phyloP scores from a whole-genome alignment of 1,140 invertebrate species.

The Hyles euphorbiae region DNA sequence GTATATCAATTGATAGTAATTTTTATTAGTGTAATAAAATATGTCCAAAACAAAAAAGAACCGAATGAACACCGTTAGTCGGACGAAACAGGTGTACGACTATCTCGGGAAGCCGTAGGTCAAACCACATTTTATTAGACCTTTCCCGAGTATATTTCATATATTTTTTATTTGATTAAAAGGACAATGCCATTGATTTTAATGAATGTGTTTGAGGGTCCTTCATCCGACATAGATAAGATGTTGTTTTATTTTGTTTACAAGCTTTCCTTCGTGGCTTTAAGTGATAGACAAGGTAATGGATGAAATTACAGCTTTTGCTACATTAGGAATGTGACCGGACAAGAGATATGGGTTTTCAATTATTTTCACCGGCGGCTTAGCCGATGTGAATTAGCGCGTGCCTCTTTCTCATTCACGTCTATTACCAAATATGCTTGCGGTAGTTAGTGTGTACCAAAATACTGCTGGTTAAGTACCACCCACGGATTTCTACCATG shows the following conservation, averaged over 20 bases:
- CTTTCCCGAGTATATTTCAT: not conserved
- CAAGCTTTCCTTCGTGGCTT: no score
- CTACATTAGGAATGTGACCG: no score
- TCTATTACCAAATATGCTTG: constrained; percentile 39
- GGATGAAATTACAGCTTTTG: no score
- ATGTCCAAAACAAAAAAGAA: constrained; percentile 22
- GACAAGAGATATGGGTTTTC: no score
- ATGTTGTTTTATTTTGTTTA: no score
- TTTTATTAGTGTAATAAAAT: constrained; percentile 28
- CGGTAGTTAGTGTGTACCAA: constrained; percentile 34
- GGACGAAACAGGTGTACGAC: constrained; percentile 19
- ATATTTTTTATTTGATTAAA: not conserved
- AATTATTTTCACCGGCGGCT: no score
- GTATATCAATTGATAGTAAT: constrained; percentile 9
- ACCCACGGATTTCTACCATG: constrained; percentile 61
- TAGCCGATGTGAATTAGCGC: not conserved
- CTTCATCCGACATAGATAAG: no score
- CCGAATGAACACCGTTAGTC: constrained; percentile 24
- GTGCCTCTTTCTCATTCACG: constrained; percentile 21
- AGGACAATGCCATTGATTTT: no score
- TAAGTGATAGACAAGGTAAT: no score
- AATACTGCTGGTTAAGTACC: constrained; percentile 53
- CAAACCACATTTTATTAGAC: constrained; percentile 4
- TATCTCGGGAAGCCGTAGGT: constrained; percentile 11
- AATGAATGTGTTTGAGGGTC: no score